A percentile compares a stretch with the other conserved stretches of the same genome.
phyloP scores from a whole-genome alignment of 64 coral and sea anemone species.

The Montipora sp. region DNA sequence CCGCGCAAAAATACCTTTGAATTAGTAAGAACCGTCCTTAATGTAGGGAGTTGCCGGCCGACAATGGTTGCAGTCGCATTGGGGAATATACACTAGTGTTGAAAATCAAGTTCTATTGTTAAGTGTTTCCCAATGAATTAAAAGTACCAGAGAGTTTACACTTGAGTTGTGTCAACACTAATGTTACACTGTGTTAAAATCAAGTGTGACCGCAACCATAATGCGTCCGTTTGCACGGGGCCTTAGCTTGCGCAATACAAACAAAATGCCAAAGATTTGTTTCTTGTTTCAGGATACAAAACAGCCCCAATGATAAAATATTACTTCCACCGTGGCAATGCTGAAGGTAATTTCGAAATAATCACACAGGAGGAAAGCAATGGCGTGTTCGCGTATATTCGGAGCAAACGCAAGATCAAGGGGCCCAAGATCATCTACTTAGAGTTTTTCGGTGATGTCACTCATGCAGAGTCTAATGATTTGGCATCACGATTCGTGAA shows the following conservation, averaged over 20 bases:
- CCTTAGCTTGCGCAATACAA: neutral
- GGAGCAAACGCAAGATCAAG: neutral
- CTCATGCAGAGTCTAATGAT: neutral
- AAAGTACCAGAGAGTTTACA: too few species aligned
- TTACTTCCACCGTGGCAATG: conserved; percentile 39
- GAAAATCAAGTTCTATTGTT: too few species aligned
- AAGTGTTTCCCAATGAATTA: too few species aligned
- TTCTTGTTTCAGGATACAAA: conserved; percentile 54
- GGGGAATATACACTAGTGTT: too few species aligned
- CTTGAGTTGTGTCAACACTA: too few species aligned
- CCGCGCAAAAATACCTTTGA: too few species aligned
- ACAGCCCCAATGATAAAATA: conserved; percentile 17
- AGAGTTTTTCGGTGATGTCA: conserved; percentile 49
- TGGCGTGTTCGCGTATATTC: conserved; percentile 1
- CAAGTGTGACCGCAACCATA: too few species aligned
- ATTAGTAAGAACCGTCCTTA: too few species aligned
- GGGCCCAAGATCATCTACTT: conserved; percentile 2
- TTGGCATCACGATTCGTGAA: conserved; percentile 45
- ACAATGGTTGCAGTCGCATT: too few species aligned
- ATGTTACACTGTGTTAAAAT: too few species aligned
- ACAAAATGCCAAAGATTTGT: neutral
- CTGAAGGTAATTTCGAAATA: conserved; percentile 36
- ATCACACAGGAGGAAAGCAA: neutral
- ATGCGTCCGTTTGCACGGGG: too few species aligned
- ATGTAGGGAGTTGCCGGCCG: too few species aligned